These are phyloP conservation scores for Chaetura pelagica DNA, from an alignment of 2,113 vertebrate genomes.

Conservation along the genomic window DNA sequence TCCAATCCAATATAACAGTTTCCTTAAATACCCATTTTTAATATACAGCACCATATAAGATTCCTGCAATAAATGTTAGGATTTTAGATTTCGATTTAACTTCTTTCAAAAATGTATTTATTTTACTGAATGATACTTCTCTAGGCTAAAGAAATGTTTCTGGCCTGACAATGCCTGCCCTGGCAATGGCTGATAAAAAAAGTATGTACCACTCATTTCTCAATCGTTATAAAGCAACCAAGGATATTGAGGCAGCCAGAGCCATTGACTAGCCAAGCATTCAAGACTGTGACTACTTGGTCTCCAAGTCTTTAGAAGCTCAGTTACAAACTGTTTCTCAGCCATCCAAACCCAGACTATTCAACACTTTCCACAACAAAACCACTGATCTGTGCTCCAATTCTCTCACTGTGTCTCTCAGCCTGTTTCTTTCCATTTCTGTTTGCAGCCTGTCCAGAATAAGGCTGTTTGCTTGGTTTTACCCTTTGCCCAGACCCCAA, in stretches of 20 bases:
- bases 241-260: background rate
- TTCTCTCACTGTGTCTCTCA: background rate
- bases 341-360: background rate
- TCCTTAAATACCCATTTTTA: slow-evolving; percentile 50
- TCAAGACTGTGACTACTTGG: background rate
- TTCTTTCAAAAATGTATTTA: slow-evolving; percentile 10
- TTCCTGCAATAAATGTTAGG: background rate
- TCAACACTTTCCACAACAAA: slow-evolving; percentile 34
- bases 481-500: background rate
- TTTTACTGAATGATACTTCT: slow-evolving; percentile 6
- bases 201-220: background rate
- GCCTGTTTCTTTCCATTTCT: background rate
- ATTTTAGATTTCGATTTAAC: slow-evolving; percentile 21
- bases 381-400: background rate
- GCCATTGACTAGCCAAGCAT: background rate
- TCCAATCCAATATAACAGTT: slow-evolving; percentile 23
- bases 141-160: background rate
- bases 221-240: background rate
- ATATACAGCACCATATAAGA: background rate
- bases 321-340: slow-evolving; percentile 2
- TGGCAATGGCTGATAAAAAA: background rate
- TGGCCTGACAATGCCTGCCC: background rate
- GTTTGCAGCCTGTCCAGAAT: background rate
- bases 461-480: background rate
- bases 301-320: background rate